Evolutionary conservation across 2,113 vertebrate species (phyloP), one percentile per base, ranked within the genome.

Genomic region (Hypanus sabinus): DNA sequence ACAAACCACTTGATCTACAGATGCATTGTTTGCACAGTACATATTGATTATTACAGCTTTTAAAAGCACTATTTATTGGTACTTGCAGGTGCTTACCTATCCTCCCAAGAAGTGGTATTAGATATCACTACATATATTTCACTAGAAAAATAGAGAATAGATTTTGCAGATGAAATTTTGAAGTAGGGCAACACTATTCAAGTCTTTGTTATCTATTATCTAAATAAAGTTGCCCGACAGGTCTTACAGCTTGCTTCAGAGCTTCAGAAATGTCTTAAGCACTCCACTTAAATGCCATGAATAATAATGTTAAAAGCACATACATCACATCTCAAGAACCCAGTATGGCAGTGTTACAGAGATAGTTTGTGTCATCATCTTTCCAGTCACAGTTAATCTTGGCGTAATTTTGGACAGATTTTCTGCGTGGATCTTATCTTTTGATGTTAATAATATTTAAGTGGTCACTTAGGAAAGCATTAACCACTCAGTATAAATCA

Each of bases 381-480:
- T 62, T 60, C 55, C 24, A 60, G 24, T 87, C 55, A 57, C 81
- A 60, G 55, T 57, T 60, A n/a, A 87, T 87, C 55, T 12, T 87
- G 0, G 55, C 12, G 55, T 57, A 30, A 57, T 30, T 87, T 57
- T 46, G 36, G 79, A 81, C 83, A 87, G 83, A 60, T 87, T 60
- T 87, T 24, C 55, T 87, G 24, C 57, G 24, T 87, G 83, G 24
- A 27, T 60, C 83, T 87, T 87, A 87, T 87, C 55, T 87, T 87
- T 3, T 30, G 10, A 87, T n/a, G 24, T 87, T n/a, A 57, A 60
- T 87, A 24, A 87, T n/a, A 27, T 27, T 87, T 60, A 30, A 87
- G 55, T 87, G 55, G 24, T 60, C 55, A 30, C 24, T 87, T 60
- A 14, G 55, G 24, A 27, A 87, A 87, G 83, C 55, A 81, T 46